Evolutionary conservation across 2,113 vertebrate genomes (phyloP), one percentile per base, ranked within the genome.

Genomic region (Lota lota): DNA sequence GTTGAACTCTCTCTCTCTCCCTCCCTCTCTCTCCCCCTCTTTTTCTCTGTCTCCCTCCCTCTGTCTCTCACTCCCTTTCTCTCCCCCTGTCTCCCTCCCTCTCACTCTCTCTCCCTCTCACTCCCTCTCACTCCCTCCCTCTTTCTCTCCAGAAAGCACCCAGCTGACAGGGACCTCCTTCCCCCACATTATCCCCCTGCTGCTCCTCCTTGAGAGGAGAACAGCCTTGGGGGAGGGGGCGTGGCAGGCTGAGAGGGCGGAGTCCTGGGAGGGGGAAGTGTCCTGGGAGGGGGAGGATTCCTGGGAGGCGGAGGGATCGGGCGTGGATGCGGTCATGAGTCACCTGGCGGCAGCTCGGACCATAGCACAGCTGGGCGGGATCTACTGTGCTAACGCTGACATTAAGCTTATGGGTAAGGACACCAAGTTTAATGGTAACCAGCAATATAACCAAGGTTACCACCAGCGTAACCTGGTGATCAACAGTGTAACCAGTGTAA

Each of bases 241-340:
- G 40, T 47, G 40, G 40, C 40, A 10, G 12, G 40, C 10, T 11
- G 40, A 47, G 8, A 8, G 6, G 40, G 40, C 0, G 12, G 40
- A 12, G 40, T 98, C 18, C 85, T 99, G 88, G 97, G 98, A 82
- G 93, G 89, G 64, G 92, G 91, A 4, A 67, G 78, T 0, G 93
- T 90, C 1, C 85, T 93, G 0, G 79, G 94, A 95, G 50, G 91
- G 82, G 17, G 77, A 90, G 0, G 95, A 98, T 88, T 91, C 93
- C 2, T 97, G 96, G 96, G 95, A 96, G 69, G 90, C 84, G 67
- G 81, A 84, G 0, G 94, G 98, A 51, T 91, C 72, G 0, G 91
- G 95, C 0, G 91, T 98, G 84, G 95, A 97, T 63, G 92, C 94
- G 68, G 92, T 99, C 64, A 93, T 99, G 93, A 93, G 94, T 51